phyloP scores from a whole-genome alignment of 2,113 vertebrate genomes.

The Hoplias malabaricus region DNA sequence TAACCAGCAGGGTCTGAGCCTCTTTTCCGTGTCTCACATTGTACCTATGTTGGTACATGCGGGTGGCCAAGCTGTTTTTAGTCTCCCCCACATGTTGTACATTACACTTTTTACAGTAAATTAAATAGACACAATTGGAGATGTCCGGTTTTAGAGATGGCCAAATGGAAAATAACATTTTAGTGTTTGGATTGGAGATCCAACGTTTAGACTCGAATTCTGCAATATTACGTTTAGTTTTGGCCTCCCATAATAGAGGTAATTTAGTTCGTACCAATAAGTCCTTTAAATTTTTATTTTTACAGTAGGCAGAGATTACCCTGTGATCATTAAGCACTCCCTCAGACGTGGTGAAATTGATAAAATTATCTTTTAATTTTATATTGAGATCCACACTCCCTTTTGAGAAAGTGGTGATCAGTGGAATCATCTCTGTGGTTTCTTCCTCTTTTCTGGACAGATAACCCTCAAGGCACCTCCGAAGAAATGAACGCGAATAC shows the following conservation, averaged over 20 bases:
- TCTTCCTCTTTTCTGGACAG: not conserved
- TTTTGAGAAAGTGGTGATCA: not conserved
- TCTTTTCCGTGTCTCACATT: too few relatives aligned
- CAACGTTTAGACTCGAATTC: not conserved
- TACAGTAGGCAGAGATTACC: too few relatives aligned
- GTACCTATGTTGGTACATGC: not conserved
- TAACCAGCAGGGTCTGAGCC: too few relatives aligned
- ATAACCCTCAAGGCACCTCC: not conserved
- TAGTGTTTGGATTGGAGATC: not conserved
- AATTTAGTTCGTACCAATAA: not conserved
- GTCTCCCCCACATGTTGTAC: not conserved
- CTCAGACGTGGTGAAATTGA: too few relatives aligned
- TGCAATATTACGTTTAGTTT: not conserved
- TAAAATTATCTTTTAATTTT: slow-evolving; percentile 4
- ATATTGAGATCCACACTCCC: not conserved
- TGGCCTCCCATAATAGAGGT: not conserved
- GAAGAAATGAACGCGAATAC: not conserved
- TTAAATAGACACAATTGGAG: not conserved
- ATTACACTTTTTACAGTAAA: not conserved
- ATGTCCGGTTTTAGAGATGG: not conserved
- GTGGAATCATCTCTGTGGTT: not conserved
- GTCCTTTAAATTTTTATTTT: too few relatives aligned
- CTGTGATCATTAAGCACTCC: too few relatives aligned
- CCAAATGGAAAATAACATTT: not conserved
- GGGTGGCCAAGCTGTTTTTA: not conserved